Evolutionary conservation across 2,888 invertebrate species (phyloP), one percentile per base, ranked within the genome.

Genomic region (Petrophora chlorosata): DNA sequence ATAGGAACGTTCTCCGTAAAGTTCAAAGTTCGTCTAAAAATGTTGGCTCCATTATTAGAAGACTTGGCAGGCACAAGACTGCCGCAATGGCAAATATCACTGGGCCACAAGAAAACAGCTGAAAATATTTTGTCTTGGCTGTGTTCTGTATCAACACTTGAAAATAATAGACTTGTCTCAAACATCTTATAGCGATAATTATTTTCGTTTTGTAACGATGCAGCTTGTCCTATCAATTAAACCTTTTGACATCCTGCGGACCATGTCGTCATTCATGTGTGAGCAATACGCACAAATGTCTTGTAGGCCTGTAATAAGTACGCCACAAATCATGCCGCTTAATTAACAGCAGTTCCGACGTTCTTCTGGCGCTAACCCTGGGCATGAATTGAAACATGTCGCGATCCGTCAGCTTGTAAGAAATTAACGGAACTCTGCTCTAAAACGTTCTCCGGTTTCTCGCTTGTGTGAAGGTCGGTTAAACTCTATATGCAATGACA

Each of bases 61-160:
- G 63, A 72, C 71, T 82, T 84, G 84, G 85, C 86, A 85, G 70
- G 75, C 78, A 66, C 59, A 54, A 63, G 65, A 65, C 65, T 73
- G 67, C 64, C 62, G 63, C 69, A 67, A 63, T 71, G 58, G 65
- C 56, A 87, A 87, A 89, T 88, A 84, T 85, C 87, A 88, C 73
- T 86, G 68, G 85, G 87, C 61, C 85, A 81, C 51, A 67, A 64
- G 72, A 79, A 79, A 78, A 67, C 62, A 66, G 56, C 58, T 41
- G 67, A 75, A 78, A 74, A 71, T 63, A 44, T 50, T 35, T 28
- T 17, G 35, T 39, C 32, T 55, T 44, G 41, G 25, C 48, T 34
- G 28, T n/a, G n/a, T n/a, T n/a, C n/a, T n/a, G 23, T 19, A 28
- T 10, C 13, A 34, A 36, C 30, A 36, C 14, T 14, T 9, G 3